Evolutionary conservation across 1,140 invertebrate species (phyloP).

Genomic region (Coelopa frigida): DNA sequence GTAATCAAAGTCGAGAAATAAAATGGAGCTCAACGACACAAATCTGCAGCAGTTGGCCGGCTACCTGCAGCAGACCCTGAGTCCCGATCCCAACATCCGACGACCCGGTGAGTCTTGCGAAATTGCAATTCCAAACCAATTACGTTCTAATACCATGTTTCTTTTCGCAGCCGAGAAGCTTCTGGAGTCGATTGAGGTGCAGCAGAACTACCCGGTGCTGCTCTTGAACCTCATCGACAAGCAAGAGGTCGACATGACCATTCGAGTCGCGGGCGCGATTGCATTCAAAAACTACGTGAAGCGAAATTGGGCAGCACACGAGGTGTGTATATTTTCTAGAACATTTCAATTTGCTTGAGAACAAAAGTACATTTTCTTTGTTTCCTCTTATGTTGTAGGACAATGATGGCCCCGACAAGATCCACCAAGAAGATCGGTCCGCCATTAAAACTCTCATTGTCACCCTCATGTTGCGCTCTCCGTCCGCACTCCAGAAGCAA

Average conservation of each 20-base stretch:
- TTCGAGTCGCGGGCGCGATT: slow-evolving; percentile 81
- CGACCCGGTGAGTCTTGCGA: slow-evolving; percentile 63
- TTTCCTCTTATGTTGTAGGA: slow-evolving; percentile 49
- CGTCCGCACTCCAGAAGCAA: slow-evolving; percentile 85
- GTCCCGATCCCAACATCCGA: slow-evolving; percentile 69
- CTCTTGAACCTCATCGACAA: slow-evolving; percentile 80
- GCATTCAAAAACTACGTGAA: slow-evolving; percentile 97
- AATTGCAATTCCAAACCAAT: slow-evolving; percentile 2
- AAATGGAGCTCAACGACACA: slow-evolving; percentile 76
- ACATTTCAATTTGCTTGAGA: too few relatives aligned
- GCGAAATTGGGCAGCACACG: slow-evolving; percentile 70
- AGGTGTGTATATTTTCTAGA: slow-evolving; percentile 13
- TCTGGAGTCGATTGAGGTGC: slow-evolving; percentile 80
- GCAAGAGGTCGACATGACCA: slow-evolving; percentile 65
- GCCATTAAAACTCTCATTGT: slow-evolving; percentile 83
- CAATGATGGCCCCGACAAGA: slow-evolving; percentile 72
- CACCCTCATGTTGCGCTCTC: slow-evolving; percentile 85
- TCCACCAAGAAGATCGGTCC: slow-evolving; percentile 69
- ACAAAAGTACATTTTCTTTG: background rate
- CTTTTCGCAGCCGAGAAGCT: slow-evolving; percentile 78
- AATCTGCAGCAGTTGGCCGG: slow-evolving; percentile 71
- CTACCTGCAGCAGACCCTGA: slow-evolving; percentile 86
- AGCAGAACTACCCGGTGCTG: slow-evolving; percentile 84
- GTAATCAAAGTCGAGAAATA: slow-evolving; percentile 1
- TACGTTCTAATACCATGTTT: background rate